Evolutionary conservation across 2,113 vertebrate species (phyloP).

Genomic region (Clarias macrocephalus): DNA sequence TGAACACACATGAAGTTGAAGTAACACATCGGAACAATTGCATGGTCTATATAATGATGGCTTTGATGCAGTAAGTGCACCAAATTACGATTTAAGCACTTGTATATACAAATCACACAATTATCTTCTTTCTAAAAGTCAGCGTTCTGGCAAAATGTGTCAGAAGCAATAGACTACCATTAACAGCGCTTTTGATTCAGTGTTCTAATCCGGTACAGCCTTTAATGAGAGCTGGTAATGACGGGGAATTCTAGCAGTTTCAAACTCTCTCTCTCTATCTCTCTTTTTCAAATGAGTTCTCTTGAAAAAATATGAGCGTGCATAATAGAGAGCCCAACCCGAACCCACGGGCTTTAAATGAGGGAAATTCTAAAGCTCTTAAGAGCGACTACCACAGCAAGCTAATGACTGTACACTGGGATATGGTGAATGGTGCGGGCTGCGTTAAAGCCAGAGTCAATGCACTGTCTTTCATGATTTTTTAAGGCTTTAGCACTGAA

Average conservation of each 20-base stretch:
- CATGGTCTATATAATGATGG: neutral
- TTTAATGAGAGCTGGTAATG: slow-evolving; percentile 14
- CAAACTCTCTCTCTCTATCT: neutral
- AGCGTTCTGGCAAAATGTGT: neutral
- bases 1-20: neutral
- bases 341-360: neutral
- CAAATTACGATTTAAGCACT: neutral
- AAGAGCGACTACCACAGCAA: slow-evolving; percentile 62
- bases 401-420: slow-evolving; percentile 24
- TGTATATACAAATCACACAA: neutral
- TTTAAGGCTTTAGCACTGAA: slow-evolving; percentile 21
- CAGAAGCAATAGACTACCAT: neutral
- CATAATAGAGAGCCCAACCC: slow-evolving; percentile 5
- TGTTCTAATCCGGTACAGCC: neutral
- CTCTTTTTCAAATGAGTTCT: neutral
- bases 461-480: slow-evolving; percentile 43
- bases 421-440: slow-evolving; percentile 48
- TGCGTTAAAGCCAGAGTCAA: slow-evolving; percentile 65
- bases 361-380: slow-evolving; percentile 16
- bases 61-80: neutral
- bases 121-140: neutral
- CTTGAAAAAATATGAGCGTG: slow-evolving; percentile 23
- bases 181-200: neutral
- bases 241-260: neutral
- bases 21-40: neutral